phyloP scores from a whole-genome alignment of 1,140 invertebrate genomes.

The Meloidogyne hapla region DNA sequence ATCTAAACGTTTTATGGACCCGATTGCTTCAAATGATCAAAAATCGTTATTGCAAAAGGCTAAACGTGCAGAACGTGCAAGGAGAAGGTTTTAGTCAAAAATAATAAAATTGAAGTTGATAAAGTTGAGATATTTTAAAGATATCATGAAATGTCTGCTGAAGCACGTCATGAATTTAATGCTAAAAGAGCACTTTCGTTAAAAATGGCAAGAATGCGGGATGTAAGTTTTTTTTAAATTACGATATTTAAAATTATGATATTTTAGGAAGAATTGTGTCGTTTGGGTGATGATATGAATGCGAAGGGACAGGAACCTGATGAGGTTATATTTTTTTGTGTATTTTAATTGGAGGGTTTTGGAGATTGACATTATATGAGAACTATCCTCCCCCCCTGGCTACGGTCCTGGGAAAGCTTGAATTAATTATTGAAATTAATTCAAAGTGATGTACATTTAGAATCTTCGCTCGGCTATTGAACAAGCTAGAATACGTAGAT shows the following conservation, averaged over 20 bases:
- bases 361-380: background rate
- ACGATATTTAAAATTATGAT: background rate
- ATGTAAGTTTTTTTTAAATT: conserved; percentile 3
- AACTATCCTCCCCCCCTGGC: too few relatives aligned
- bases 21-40: conserved; percentile 5
- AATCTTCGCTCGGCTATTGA: conserved; percentile 27
- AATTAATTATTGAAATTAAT: background rate
- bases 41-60: conserved; percentile 25
- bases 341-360: background rate
- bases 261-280: conserved; percentile 24
- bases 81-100: conserved; percentile 7
- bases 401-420: too few relatives aligned
- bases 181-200: conserved; percentile 32
- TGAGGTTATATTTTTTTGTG: background rate
- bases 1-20: background rate
- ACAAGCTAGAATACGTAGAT: conserved; percentile 27
- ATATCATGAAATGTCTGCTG: conserved; percentile 38
- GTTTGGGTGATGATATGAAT: conserved; percentile 31
- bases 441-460: background rate
- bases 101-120: background rate
- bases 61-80: conserved; percentile 31
- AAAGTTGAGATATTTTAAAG: conserved; percentile 11
- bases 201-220: conserved; percentile 29
- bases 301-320: conserved; percentile 12
- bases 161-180: conserved; percentile 34